Conservation (phyloP, 1,140 invertebrate species). For the Brachionus paranguensis region DNA sequence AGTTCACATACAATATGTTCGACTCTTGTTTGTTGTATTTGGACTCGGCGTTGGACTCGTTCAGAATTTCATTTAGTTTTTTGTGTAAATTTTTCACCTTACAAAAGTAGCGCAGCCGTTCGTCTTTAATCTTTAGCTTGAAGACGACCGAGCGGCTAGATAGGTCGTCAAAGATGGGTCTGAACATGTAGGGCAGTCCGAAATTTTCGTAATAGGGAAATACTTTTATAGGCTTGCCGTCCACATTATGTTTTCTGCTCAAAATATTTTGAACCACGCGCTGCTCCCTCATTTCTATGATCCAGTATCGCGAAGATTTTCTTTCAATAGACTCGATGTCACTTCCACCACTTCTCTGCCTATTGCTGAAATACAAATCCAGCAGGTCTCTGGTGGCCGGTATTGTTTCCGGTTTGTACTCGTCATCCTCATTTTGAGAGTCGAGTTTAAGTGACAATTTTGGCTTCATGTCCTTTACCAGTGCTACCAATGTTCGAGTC, state of each 20-base stretch:
- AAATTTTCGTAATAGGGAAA: slow-evolving; percentile 40
- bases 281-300: slow-evolving; percentile 3
- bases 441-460: background rate
- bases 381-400: slow-evolving; percentile 14
- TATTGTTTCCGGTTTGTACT: slow-evolving; percentile 23
- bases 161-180: background rate
- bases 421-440: slow-evolving; percentile 28
- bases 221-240: slow-evolving; percentile 24
- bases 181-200: slow-evolving; percentile 22
- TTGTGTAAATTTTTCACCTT: slow-evolving; percentile 37
- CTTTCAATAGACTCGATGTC: slow-evolving; percentile 34
- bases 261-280: background rate
- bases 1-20: slow-evolving; percentile 36
- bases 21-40: slow-evolving; percentile 39
- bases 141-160: background rate
- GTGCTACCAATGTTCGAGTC: slow-evolving; percentile 4
- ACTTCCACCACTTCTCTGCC: slow-evolving; percentile 8
- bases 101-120: slow-evolving; percentile 27
- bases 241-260: background rate
- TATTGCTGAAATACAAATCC: slow-evolving; percentile 36
- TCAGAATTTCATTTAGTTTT: slow-evolving; percentile 31
- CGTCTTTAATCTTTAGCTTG: slow-evolving; percentile 32
- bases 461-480: slow-evolving; percentile 15
- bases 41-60: slow-evolving; percentile 23
- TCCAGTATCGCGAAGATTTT: slow-evolving; percentile 22